These are phyloP conservation scores for Enteromius unitaeniatus DNA, from an alignment of 2,797 vertebrate genomes.

Conservation along the genomic window DNA sequence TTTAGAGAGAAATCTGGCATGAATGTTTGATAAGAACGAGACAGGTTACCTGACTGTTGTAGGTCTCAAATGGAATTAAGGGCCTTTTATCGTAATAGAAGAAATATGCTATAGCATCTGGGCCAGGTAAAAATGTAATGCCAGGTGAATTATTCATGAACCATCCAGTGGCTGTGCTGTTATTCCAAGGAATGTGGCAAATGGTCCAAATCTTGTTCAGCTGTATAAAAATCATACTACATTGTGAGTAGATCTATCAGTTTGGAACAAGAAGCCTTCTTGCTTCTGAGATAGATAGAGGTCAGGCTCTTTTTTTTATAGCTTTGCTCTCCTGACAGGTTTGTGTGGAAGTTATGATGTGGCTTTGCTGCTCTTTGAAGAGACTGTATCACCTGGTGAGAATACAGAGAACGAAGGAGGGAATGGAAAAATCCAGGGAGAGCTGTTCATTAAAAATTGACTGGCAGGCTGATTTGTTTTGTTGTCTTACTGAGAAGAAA, in stretches of 20 bases:
- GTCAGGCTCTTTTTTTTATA: slow-evolving; percentile 17
- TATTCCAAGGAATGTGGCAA: slow-evolving; percentile 31
- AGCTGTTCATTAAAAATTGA: slow-evolving; percentile 49
- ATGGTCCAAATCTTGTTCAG: slow-evolving; percentile 13
- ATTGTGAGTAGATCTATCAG: slow-evolving; percentile 31
- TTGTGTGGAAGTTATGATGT: slow-evolving; percentile 30
- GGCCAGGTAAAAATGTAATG: slow-evolving; percentile 23
- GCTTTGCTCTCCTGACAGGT: slow-evolving; percentile 38
- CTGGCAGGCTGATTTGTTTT: slow-evolving; percentile 48
- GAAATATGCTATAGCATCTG: slow-evolving; percentile 22
- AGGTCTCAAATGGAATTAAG: slow-evolving; percentile 32
- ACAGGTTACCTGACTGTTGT: slow-evolving; percentile 25
- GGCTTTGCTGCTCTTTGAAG: slow-evolving; percentile 46
- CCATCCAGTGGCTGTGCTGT: slow-evolving; percentile 25
- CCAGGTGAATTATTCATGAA: slow-evolving; percentile 45
- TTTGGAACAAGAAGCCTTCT: slow-evolving; percentile 28
- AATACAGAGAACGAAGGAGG: slow-evolving; percentile 23
- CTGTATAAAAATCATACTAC: slow-evolving; percentile 23
- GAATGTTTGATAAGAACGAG: slow-evolving; percentile 21
- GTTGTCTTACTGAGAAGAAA: slow-evolving; percentile 31
- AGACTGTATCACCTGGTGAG: slow-evolving; percentile 36
- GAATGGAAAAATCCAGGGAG: slow-evolving; percentile 44
- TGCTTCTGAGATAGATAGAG: slow-evolving; percentile 29
- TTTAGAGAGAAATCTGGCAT: slow-evolving; percentile 7
- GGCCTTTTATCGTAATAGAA: slow-evolving; percentile 24